Percentiles rank a stretch among this genome's conserved stretches.
Evolutionary conservation across 2,888 invertebrate genomes (phyloP).

Genomic region (Nebria salina): DNA sequence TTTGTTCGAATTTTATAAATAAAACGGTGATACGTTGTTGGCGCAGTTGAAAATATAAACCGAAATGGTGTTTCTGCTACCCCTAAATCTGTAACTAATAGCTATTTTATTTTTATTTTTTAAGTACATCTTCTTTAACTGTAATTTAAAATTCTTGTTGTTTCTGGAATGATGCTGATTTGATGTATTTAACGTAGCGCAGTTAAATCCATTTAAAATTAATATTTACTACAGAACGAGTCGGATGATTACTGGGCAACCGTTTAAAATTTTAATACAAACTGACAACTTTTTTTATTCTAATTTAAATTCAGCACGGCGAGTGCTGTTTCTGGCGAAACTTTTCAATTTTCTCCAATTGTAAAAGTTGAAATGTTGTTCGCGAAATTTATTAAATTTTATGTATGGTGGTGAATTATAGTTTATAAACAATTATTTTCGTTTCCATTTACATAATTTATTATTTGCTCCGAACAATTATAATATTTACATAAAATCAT

Average conservation of each 20-base stretch:
- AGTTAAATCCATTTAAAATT: not conserved
- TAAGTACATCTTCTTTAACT: too few species aligned
- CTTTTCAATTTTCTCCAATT: conserved; percentile 19
- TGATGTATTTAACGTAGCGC: too few species aligned
- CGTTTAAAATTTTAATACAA: conserved; percentile 22
- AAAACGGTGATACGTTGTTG: too few species aligned
- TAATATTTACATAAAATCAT: too few species aligned
- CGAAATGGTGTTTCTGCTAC: too few species aligned
- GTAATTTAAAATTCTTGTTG: too few species aligned
- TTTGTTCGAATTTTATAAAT: too few species aligned
- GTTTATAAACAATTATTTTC: not conserved
- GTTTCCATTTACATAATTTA: not conserved
- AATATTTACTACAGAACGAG: not conserved
- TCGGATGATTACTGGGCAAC: not conserved
- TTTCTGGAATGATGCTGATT: too few species aligned
- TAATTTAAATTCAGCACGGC: conserved; percentile 24
- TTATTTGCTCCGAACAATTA: too few species aligned
- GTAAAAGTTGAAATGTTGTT: conserved; percentile 7
- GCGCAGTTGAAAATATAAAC: too few species aligned
- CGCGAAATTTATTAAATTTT: not conserved
- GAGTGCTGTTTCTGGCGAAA: not conserved
- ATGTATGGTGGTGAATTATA: not conserved
- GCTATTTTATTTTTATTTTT: too few species aligned
- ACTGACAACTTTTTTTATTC: conserved; percentile 18
- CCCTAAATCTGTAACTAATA: too few species aligned